Evolutionary conservation across 2,113 vertebrate species (phyloP).

Genomic region (Syngnathus floridae): DNA sequence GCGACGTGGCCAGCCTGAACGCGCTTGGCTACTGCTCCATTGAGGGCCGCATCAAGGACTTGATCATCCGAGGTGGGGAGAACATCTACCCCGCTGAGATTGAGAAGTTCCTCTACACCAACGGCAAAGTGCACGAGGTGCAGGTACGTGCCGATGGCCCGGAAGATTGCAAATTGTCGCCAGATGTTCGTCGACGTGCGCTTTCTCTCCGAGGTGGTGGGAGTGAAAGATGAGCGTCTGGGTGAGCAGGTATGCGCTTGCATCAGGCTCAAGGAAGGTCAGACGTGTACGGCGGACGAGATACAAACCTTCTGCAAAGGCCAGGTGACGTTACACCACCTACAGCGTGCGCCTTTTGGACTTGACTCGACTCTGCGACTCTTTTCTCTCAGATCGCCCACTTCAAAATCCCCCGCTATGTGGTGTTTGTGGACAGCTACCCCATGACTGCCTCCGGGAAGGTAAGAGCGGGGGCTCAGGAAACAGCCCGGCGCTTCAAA

Average conservation of each 20-base stretch:
- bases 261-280: slow-evolving; percentile 72
- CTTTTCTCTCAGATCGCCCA: slow-evolving; percentile 77
- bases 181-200: background rate
- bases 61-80: slow-evolving; percentile 93
- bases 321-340: slow-evolving; percentile 66
- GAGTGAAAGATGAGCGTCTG: slow-evolving; percentile 83
- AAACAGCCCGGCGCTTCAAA: too few relatives aligned
- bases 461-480: slow-evolving; percentile 58
- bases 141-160: slow-evolving; percentile 73
- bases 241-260: slow-evolving; percentile 93
- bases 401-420: slow-evolving; percentile 87
- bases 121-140: slow-evolving; percentile 82
- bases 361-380: background rate
- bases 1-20: slow-evolving; percentile 80
- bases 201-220: slow-evolving; percentile 77
- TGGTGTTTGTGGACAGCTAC: slow-evolving; percentile 77
- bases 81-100: slow-evolving; percentile 92
- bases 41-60: slow-evolving; percentile 86
- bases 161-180: too few relatives aligned
- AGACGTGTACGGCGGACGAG: slow-evolving; percentile 73
- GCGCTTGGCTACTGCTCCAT: slow-evolving; percentile 84
- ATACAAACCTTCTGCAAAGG: slow-evolving; percentile 85
- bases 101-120: slow-evolving; percentile 82
- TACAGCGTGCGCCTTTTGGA: background rate
- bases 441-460: slow-evolving; percentile 86